These are phyloP conservation scores for Chrysaora quinquecirrha DNA, from an alignment of 30 jellyfish, hydroid and myxozoan genomes.

Conservation along the genomic window DNA sequence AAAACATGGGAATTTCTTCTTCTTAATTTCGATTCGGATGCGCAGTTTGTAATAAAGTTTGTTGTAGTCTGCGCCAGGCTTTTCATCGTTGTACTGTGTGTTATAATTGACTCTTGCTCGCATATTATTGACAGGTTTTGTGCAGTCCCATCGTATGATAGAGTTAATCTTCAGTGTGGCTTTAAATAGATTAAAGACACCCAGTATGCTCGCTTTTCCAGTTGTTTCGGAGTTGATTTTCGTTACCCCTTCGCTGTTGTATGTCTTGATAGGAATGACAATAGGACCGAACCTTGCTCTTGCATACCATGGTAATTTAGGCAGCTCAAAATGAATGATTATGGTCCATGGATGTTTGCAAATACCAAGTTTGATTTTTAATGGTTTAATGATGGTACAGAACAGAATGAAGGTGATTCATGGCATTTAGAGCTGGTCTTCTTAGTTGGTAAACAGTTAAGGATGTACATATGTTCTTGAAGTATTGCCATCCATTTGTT, in stretches of 20 bases:
- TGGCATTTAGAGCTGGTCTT: slow-evolving; percentile 30
- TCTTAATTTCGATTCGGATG: slow-evolving; percentile 69
- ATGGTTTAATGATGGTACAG: slow-evolving; percentile 35
- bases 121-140: slow-evolving; percentile 49
- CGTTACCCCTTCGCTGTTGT: slow-evolving; percentile 59
- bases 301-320: slow-evolving; percentile 70
- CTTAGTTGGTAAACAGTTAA: slow-evolving; percentile 57
- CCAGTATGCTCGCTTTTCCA: slow-evolving; percentile 46
- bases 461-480: slow-evolving; percentile 39
- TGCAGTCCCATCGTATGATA: slow-evolving; percentile 76
- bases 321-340: slow-evolving; percentile 55
- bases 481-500: slow-evolving; percentile 32
- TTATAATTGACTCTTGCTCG: slow-evolving; percentile 37
- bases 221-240: slow-evolving; percentile 49
- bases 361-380: slow-evolving; percentile 47
- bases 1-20: slow-evolving; percentile 64
- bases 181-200: slow-evolving; percentile 33
- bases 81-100: slow-evolving; percentile 45
- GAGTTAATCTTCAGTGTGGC: slow-evolving; percentile 55
- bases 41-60: slow-evolving; percentile 62
- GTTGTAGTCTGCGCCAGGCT: slow-evolving; percentile 67
- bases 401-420: slow-evolving; percentile 55
- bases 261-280: slow-evolving; percentile 47
- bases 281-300: slow-evolving; percentile 64
- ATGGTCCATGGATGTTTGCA: slow-evolving; percentile 76